Percentiles rank a stretch among this genome's conserved stretches.
Evolutionary conservation across 2,113 vertebrate species (phyloP).

Genomic region (Menura novaehollandiae): DNA sequence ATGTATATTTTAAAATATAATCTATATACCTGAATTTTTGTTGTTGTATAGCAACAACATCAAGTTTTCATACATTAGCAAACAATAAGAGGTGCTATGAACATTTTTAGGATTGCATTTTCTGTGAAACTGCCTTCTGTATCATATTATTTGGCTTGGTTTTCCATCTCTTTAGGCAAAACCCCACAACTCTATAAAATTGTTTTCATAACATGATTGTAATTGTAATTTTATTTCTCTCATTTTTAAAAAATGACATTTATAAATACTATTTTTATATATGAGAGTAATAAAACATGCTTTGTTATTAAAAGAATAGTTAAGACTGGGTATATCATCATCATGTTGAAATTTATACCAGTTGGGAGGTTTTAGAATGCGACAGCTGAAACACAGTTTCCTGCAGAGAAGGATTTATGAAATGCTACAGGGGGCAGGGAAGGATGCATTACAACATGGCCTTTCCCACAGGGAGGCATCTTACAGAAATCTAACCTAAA

Average conservation of each 20-base stretch:
- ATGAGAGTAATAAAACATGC: background rate
- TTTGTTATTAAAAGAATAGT: background rate
- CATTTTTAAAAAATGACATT: background rate
- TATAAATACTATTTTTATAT: background rate
- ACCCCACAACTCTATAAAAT: background rate
- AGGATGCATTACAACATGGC: background rate
- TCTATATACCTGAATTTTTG: background rate
- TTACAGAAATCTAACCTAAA: conserved; percentile 22
- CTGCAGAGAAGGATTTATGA: conserved; percentile 46
- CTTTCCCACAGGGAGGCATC: conserved; percentile 21
- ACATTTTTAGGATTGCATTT: background rate
- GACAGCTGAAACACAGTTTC: background rate
- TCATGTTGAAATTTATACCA: background rate
- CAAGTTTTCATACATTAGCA: background rate
- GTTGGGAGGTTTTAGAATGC: background rate
- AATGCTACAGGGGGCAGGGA: conserved; percentile 11
- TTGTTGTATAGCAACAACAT: background rate
- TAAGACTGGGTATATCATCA: background rate
- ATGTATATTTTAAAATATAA: background rate
- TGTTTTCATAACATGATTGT: background rate
- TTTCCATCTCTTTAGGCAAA: background rate
- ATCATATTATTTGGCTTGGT: background rate
- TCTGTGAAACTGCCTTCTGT: background rate
- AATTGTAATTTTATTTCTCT: background rate
- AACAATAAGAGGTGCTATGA: background rate